Evolutionary conservation across 2,888 invertebrate genomes (phyloP).

Genomic region (Crossocerus cetratus): DNA sequence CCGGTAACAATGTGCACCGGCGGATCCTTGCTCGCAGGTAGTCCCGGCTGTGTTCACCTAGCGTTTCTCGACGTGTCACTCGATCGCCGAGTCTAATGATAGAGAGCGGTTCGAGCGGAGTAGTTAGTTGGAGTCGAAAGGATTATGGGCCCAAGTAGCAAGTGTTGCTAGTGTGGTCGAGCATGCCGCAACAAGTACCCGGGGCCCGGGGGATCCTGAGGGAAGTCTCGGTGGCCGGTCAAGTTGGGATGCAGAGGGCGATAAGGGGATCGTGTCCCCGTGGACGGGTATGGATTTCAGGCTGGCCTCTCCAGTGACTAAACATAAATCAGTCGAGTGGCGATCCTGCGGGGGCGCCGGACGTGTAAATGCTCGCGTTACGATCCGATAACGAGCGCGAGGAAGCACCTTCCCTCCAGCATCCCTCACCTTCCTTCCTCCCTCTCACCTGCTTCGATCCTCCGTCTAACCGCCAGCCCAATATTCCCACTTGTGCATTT

Average conservation of each 20-base stretch:
- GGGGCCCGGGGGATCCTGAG: background rate
- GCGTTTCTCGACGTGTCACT: too few relatives aligned
- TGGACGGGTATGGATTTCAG: constrained; percentile 65
- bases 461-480: constrained; percentile 49
- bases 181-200: too few relatives aligned
- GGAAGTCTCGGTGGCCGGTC: background rate
- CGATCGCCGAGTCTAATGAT: background rate
- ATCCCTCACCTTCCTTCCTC: constrained; percentile 30
- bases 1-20: too few relatives aligned
- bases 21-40: too few relatives aligned
- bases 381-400: constrained; percentile 71
- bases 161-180: background rate
- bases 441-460: constrained; percentile 32
- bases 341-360: constrained; percentile 69
- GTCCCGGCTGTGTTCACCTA: too few relatives aligned
- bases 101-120: background rate
- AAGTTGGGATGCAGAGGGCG: constrained; percentile 13
- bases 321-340: constrained; percentile 67
- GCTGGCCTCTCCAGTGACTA: constrained; percentile 60
- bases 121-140: background rate
- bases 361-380: constrained; percentile 75
- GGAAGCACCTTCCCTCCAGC: constrained; percentile 56
- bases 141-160: background rate
- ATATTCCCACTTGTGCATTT: constrained; percentile 62
- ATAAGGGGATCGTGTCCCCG: constrained; percentile 43